Base-by-base conservation (phyloP, 2,888 invertebrate species). In the Caradrina clavipalpis region DNA sequence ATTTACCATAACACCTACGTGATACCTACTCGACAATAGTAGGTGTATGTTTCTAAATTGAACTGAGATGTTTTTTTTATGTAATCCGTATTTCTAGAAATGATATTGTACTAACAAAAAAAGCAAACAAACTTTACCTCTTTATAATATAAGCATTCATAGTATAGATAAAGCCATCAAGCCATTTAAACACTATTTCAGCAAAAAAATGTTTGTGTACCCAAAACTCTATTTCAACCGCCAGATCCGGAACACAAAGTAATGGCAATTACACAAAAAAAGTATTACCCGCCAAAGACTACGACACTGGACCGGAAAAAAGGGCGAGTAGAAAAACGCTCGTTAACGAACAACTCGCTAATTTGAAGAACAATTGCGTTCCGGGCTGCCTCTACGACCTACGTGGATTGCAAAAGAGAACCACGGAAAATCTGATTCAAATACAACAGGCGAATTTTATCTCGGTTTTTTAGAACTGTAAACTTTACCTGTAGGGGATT, bases 261-360 rank as follows among this genome's bases (percentile, higher is more conserved):
- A 69, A 69, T 54, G 70, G 73, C 73, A 83, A 84, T 76, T 83
- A 79, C 65, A 65, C 55, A 61, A 66, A 80, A 31, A 80, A 75
- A 64, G 63, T 59, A 73, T 70, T 69, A 59, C 67, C 39, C 51
- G 45, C 60, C 60, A 79, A 78, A 69, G 62, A 62, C 69, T 55
- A 75, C 82, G 76, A 75, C 70, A 77, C 70, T 72, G 59, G 53
- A 74, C 66, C 75, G 61, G 73, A 66, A 78, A 85, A 26, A 82
- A 81, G 81, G 78, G 81, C 66, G 73, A 26, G 58, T 65, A 75
- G 63, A 88, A 88, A 88, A 87, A 86, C 85, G 86, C 86, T 90
- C 86, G 86, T 88, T 87, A 88, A 78, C 80, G 77, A 79, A 80
- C 85, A 82, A 80, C 82, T 79, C 81, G 77, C 84, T 89, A 89